These are phyloP conservation scores for Hydra vulgaris DNA, from an alignment of 30 jellyfish, hydroid and myxozoan species.

Conservation along the genomic window DNA sequence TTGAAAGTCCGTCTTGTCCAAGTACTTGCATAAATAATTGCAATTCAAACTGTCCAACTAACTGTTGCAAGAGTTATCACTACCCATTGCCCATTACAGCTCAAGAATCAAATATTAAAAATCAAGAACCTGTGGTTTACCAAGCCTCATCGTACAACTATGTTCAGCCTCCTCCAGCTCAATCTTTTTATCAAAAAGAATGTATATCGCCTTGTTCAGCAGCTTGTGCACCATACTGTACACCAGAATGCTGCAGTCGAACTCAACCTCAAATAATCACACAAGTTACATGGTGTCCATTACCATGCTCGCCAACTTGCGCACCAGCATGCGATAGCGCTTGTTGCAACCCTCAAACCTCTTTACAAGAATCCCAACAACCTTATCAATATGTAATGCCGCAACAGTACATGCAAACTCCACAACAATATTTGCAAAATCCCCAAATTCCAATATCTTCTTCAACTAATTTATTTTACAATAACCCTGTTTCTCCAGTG, in stretches of 20 bases:
- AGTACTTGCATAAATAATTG: conserved; percentile 5
- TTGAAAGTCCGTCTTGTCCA: conserved; percentile 15
- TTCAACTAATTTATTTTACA: neutral
- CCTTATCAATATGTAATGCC: neutral
- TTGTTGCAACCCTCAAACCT: neutral
- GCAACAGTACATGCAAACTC: neutral
- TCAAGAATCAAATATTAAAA: no score
- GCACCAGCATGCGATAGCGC: conserved; percentile 11
- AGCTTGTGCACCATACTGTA: conserved; percentile 43
- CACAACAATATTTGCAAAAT: neutral
- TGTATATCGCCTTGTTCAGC: conserved; percentile 54
- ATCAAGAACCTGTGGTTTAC: neutral
- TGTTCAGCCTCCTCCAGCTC: neutral
- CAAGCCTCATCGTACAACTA: neutral
- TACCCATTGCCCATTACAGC: neutral
- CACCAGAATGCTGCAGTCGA: conserved; percentile 37
- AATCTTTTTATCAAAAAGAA: neutral
- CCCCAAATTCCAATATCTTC: neutral
- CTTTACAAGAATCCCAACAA: neutral
- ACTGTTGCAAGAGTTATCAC: conserved; percentile 5
- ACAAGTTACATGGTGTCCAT: neutral
- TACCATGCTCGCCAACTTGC: neutral
- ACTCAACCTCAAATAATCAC: conserved; percentile 3
- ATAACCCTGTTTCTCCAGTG: neutral
- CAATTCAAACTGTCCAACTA: conserved; percentile 7